Percentiles rank a stretch among this genome's conserved stretches.
phyloP scores from a whole-genome alignment of 2,888 invertebrate species.

The Hoplodrina blanda region DNA sequence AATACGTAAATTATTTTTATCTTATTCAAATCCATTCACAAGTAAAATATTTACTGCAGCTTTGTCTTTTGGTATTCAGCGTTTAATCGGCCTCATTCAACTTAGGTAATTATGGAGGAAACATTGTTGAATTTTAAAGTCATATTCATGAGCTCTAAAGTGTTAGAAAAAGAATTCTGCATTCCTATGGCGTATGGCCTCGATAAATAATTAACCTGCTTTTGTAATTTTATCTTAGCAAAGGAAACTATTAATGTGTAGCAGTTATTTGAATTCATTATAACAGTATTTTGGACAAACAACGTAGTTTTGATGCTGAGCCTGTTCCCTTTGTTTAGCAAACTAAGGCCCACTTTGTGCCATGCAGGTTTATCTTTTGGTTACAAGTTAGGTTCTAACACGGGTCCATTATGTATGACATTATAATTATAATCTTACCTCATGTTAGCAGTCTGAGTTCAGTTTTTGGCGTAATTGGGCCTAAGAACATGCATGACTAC shows the following conservation, averaged over 20 bases:
- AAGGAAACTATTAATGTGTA: slow-evolving; percentile 29
- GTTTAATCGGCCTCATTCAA: slow-evolving; percentile 25
- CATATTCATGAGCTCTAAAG: slow-evolving; percentile 2
- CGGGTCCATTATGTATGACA: not conserved
- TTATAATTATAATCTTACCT: not conserved
- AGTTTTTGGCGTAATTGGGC: not conserved
- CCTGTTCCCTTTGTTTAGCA: slow-evolving; percentile 20
- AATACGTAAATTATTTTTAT: slow-evolving; percentile 36
- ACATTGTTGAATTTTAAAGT: slow-evolving; percentile 29
- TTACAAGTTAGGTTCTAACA: not conserved
- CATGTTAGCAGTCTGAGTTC: not conserved
- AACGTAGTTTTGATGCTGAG: slow-evolving; percentile 6
- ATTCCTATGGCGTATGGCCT: slow-evolving; percentile 37
- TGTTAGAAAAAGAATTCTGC: slow-evolving; percentile 26
- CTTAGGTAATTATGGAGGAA: slow-evolving; percentile 45
- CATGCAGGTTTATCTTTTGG: not conserved
- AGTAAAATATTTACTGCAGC: slow-evolving; percentile 14
- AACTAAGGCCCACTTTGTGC: slow-evolving; percentile 13
- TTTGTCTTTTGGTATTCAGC: slow-evolving; percentile 41
- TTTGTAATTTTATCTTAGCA: slow-evolving; percentile 23
- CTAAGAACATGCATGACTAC: slow-evolving; percentile 2
- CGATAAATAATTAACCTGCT: slow-evolving; percentile 37
- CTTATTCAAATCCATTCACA: slow-evolving; percentile 44
- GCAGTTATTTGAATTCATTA: slow-evolving; percentile 35
- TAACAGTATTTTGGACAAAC: slow-evolving; percentile 4